phyloP scores from a whole-genome alignment of 2,113 vertebrate species.

The Pithys albifrons region DNA sequence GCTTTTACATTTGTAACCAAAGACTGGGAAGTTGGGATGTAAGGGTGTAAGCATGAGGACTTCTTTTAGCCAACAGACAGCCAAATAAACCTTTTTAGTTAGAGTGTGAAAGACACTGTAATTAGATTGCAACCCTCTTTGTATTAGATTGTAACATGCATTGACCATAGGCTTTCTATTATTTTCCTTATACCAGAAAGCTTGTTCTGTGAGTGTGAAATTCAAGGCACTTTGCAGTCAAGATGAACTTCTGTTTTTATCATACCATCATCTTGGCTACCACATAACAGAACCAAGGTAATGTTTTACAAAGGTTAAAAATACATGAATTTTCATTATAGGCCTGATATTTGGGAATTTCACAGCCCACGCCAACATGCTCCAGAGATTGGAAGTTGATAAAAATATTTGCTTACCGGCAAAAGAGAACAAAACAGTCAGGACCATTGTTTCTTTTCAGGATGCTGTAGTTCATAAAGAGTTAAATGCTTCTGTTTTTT shows the following conservation, averaged over 20 bases:
- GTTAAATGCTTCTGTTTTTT: neutral
- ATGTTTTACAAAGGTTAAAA: neutral
- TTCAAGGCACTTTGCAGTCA: neutral
- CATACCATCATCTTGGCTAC: neutral
- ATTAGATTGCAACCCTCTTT: neutral
- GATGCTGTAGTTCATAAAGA: neutral
- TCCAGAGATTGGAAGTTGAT: neutral
- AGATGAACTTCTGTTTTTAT: neutral
- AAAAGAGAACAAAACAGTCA: neutral
- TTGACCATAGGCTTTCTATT: neutral
- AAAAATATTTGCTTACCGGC: neutral
- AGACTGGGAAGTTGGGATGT: neutral
- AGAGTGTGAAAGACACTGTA: neutral
- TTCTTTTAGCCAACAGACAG: neutral
- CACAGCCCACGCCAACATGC: neutral
- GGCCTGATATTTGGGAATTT: neutral
- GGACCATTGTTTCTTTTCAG: neutral
- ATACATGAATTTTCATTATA: neutral
- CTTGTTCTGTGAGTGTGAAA: neutral
- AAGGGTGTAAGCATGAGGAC: neutral
- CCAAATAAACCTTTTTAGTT: neutral
- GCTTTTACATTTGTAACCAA: neutral
- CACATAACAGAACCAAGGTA: neutral
- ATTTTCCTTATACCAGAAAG: neutral
- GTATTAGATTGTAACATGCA: neutral